Conservation (phyloP, 2,888 invertebrate species). For the Hirtodrosophila duncani region DNA sequence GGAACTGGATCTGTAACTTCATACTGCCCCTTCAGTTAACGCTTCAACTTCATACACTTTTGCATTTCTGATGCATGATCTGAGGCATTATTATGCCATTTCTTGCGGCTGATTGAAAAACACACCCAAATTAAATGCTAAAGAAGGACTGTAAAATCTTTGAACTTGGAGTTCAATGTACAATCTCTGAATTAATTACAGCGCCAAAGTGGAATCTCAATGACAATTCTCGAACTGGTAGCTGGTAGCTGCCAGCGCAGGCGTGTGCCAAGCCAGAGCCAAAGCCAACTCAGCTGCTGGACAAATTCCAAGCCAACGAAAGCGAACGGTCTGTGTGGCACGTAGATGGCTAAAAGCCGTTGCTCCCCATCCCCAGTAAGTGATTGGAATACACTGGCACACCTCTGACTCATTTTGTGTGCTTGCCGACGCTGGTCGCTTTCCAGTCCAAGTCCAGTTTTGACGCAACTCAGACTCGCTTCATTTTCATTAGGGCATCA, state of each 20-base stretch:
- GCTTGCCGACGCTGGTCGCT: neutral
- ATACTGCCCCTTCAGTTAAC: too few species aligned
- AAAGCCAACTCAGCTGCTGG: constrained; percentile 31
- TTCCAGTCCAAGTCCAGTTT: neutral
- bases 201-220: constrained; percentile 41
- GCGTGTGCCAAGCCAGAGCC: constrained; percentile 27
- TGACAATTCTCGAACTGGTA: constrained; percentile 44
- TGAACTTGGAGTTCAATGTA: too few species aligned
- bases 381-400: too few species aligned
- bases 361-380: neutral
- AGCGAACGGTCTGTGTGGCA: constrained; percentile 8
- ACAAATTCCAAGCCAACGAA: constrained; percentile 40
- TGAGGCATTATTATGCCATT: too few species aligned
- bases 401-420: constrained; percentile 10
- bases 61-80: too few species aligned
- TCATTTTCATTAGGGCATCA: constrained; percentile 55
- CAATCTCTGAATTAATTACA: constrained; percentile 49
- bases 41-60: too few species aligned
- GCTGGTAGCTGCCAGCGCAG: constrained; percentile 28
- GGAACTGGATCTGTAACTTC: too few species aligned
- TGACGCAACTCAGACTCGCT: constrained; percentile 42
- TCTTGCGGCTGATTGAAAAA: too few species aligned
- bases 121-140: too few species aligned
- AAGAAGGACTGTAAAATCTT: too few species aligned
- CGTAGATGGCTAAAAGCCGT: constrained; percentile 5